Conservation (phyloP, 1,140 invertebrate genomes). For the Eriocheir sinensis region DNA sequence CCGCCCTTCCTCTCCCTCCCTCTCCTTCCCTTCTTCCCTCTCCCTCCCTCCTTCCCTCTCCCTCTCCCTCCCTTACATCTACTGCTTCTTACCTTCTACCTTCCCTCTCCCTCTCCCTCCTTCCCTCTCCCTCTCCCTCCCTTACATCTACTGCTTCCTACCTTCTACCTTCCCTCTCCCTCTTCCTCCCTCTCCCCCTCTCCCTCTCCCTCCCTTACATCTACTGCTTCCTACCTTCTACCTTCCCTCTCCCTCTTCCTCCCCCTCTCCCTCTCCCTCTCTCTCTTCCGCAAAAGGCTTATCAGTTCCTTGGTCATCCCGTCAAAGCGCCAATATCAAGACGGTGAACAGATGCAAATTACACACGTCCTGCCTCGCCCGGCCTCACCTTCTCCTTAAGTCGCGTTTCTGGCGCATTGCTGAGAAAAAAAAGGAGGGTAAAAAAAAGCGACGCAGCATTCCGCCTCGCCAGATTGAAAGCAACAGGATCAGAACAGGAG, state of each 20-base stretch:
- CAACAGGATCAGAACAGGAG: neutral
- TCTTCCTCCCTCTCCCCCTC: neutral
- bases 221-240: neutral
- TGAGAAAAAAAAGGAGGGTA: neutral
- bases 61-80: too few relatives aligned
- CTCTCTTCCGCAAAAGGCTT: neutral
- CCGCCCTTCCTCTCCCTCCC: neutral
- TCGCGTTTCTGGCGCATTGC: neutral
- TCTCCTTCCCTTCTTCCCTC: neutral
- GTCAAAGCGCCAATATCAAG: neutral
- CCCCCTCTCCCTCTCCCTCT: constrained; percentile 19
- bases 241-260: constrained; percentile 20
- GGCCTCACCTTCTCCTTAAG: neutral
- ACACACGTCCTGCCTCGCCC: neutral
- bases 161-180: neutral
- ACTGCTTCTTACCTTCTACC: too few relatives aligned
- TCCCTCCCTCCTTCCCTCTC: too few relatives aligned
- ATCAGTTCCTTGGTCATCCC: neutral
- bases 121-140: too few relatives aligned
- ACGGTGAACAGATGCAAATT: neutral
- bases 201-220: neutral
- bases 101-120: too few relatives aligned
- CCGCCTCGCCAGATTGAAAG: neutral
- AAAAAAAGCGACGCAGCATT: too few relatives aligned
- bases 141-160: neutral